Conservation (phyloP, 2,113 vertebrate genomes). For the Hemibates koningsi region DNA sequence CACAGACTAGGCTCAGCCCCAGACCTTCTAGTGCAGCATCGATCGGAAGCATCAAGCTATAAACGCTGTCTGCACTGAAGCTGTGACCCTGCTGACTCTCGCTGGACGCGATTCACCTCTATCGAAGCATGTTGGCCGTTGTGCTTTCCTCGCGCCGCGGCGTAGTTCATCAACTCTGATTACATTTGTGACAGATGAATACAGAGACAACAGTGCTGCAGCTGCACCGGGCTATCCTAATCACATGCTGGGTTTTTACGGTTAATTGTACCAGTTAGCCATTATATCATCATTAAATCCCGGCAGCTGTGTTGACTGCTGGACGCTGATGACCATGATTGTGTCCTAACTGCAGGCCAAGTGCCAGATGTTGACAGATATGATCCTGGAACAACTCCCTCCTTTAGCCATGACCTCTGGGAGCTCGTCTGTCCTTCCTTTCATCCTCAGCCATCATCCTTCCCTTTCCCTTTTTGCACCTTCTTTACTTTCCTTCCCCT, state of each 20-base stretch:
- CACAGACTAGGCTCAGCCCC: slow-evolving; percentile 31
- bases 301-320: neutral
- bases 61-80: slow-evolving; percentile 3
- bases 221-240: neutral
- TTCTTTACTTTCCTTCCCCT: neutral
- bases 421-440: slow-evolving; percentile 26
- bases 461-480: neutral
- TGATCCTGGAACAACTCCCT: slow-evolving; percentile 37
- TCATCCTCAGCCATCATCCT: slow-evolving; percentile 12
- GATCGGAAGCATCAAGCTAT: slow-evolving; percentile 31
- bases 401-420: slow-evolving; percentile 38
- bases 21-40: slow-evolving; percentile 21
- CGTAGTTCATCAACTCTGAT: neutral
- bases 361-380: slow-evolving; percentile 18
- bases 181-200: neutral
- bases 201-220: neutral
- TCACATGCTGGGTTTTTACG: neutral
- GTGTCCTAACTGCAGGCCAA: neutral
- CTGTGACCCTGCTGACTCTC: neutral
- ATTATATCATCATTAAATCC: neutral
- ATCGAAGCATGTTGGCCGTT: neutral
- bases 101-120: neutral
- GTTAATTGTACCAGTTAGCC: neutral
- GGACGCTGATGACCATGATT: neutral
- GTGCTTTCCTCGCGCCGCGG: neutral